Evolutionary conservation across 2,888 invertebrate genomes (phyloP), one percentile per base, ranked within the genome.

Genomic region (Scaptodrosophila latifasciaeformis): DNA sequence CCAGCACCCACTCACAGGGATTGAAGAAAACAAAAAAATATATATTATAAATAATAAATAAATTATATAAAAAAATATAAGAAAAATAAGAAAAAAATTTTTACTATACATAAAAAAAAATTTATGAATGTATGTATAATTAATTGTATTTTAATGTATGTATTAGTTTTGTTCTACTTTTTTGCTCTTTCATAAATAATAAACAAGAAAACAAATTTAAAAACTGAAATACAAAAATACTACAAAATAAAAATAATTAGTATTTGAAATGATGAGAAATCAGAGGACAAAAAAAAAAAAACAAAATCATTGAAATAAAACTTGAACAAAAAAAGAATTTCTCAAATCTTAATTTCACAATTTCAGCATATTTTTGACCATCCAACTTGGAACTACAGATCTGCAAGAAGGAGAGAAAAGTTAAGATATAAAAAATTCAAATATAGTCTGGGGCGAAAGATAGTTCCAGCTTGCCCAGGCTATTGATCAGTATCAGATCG

Each of bases 131-230:
- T 70, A 72, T 70, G 71, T 77, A 67, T 70, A 79, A 71, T 80
- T 79, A 77, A 81, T 81, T 82, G 81, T 81, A 82, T 82, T 83
- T 80, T 75, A 80, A 80, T 80, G 71, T 80, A 80, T 72, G 79
- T 81, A 79, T 83, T 83, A 83, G 81, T 83, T 83, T 81, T 83
- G 78, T 82, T 83, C 81, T 52, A 80, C 77, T 81, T 81, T 82
- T 82, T 83, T 83, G 77, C 82, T 82, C 80, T 83, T 81, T 79
- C 70, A 79, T 79, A 71, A 78, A 80, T 69, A 67, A 78, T 59
- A 65, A 50, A 29, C 52, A 62, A 60, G 49, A 60, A 71, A 61
- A 58, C 37, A 67, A 61, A 56, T n/a, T n/a, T n/a, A 63, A 67
- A 62, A 13, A 15, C 13, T 34, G 15, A 10, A 19, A 39, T 9